Base-by-base conservation (phyloP, 1,140 invertebrate genomes). In the Brachionus koreanus region DNA sequence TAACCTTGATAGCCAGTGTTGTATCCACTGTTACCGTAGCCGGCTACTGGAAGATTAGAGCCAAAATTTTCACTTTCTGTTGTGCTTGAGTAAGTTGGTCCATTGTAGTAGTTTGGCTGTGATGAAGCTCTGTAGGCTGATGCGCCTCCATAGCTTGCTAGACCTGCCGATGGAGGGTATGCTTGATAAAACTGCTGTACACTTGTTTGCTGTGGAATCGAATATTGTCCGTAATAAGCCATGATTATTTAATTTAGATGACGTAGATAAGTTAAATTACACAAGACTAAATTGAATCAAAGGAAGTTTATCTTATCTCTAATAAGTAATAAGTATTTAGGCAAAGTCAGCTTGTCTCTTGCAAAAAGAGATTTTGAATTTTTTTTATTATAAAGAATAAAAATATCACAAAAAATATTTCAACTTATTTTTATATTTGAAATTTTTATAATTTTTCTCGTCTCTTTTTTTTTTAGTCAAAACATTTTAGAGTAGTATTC, bases 141-240 rank as follows among this genome's bases (percentile, higher is more conserved):
- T 29, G 76, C 46, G 33, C 76, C 76, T 29, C 35, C 49, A 43
- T 79, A 79, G 49, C 76, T 65, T 37, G 76, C 76, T 61, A 79
- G 35, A 43, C 76, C 76, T 43, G 49, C 33, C 5, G 69, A 46
- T 74, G 69, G 69, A 23, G 42, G 42, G 7, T 43, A 74, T 23
- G 37, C 23, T 33, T 43, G 69, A 46, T 74, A 74, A 33, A 74
- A 23, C 16, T 74, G 69, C 23, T 74, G 65, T 9, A 39, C 65
- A 69, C 65, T 69, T 69, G 65, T 39, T 19, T 19, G 33, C 19
- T 69, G 65, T 35, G 65, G 37, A 49, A 43, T 25, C n/a, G 23
- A 10, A 39, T 13, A 74, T 43, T 46, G 23, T 46, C 69, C 39
- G 39, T 35, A 74, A 74, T 74, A 74, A 49, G 69, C 69, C 69